These are phyloP conservation scores for Parapsyche elsis DNA, from an alignment of 1,140 invertebrate species.

Conservation along the genomic window DNA sequence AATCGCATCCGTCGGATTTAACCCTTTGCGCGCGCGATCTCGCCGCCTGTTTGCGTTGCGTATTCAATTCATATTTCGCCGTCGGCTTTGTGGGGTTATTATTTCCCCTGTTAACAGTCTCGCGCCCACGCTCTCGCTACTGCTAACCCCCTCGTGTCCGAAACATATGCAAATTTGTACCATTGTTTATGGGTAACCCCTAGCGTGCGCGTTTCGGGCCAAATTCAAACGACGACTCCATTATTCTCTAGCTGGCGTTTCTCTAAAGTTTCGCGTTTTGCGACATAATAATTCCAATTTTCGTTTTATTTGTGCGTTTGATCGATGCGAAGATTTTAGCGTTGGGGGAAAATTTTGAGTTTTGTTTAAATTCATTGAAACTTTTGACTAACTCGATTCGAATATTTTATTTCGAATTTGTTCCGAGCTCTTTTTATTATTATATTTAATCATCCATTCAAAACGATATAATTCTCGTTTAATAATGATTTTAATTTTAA, in stretches of 20 bases:
- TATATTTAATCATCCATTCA: too few species aligned
- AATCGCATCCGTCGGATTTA: neutral
- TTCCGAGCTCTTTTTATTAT: too few species aligned
- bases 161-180: slow-evolving; percentile 29
- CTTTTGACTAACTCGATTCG: too few species aligned
- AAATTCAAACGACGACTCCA: neutral
- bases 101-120: neutral
- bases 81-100: neutral
- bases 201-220: neutral
- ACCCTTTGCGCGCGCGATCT: neutral
- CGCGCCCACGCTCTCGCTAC: neutral
- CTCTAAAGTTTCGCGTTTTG: too few species aligned
- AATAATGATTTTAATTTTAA: too few species aligned
- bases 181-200: slow-evolving; percentile 1
- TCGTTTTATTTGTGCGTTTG: too few species aligned
- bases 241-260: neutral
- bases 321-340: too few species aligned
- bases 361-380: too few species aligned
- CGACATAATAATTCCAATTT: too few species aligned
- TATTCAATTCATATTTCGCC: neutral
- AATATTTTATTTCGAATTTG: too few species aligned
- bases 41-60: neutral
- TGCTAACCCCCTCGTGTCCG: slow-evolving; percentile 7
- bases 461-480: too few species aligned
- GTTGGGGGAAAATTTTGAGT: too few species aligned